Percentiles rank a stretch among this genome's conserved stretches.
phyloP scores from a whole-genome alignment of 2,113 vertebrate species.

The Callospermophilus lateralis region DNA sequence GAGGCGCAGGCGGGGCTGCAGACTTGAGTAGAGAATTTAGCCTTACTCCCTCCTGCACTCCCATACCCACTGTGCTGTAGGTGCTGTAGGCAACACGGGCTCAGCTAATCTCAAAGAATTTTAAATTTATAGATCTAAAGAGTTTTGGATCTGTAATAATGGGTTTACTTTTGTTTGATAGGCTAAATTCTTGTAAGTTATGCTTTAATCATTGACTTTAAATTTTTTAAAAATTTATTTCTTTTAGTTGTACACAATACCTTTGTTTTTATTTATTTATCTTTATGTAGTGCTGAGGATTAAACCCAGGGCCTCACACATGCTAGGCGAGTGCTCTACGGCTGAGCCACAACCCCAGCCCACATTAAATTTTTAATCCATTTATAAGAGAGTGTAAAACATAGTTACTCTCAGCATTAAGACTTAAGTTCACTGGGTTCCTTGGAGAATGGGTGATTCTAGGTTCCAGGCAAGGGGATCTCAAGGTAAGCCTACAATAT shows the following conservation, averaged over 20 bases:
- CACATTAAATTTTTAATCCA: neutral
- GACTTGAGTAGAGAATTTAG: neutral
- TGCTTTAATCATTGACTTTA: constrained; percentile 15
- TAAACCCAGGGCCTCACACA: no score
- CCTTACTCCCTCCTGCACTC: neutral
- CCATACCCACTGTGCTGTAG: neutral
- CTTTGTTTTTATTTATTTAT: no score
- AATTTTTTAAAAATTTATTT: neutral
- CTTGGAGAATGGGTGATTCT: neutral
- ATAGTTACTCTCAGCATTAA: constrained; percentile 1
- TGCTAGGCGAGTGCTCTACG: no score
- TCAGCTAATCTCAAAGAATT: neutral
- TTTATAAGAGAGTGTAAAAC: neutral
- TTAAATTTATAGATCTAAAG: neutral
- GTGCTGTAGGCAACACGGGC: neutral
- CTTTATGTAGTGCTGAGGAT: no score
- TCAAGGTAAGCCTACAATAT: neutral
- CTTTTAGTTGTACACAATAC: no score
- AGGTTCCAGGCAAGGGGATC: neutral
- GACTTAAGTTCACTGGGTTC: constrained; percentile 7
- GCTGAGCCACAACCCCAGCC: no score
- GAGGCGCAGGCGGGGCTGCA: neutral
- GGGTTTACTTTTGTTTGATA: constrained; percentile 37
- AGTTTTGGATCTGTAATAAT: constrained; percentile 1
- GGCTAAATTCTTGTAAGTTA: neutral